Percentiles rank a stretch among this genome's conserved stretches.
Conservation (phyloP, 2,113 vertebrate species). For the Cochlearius cochlearius region DNA sequence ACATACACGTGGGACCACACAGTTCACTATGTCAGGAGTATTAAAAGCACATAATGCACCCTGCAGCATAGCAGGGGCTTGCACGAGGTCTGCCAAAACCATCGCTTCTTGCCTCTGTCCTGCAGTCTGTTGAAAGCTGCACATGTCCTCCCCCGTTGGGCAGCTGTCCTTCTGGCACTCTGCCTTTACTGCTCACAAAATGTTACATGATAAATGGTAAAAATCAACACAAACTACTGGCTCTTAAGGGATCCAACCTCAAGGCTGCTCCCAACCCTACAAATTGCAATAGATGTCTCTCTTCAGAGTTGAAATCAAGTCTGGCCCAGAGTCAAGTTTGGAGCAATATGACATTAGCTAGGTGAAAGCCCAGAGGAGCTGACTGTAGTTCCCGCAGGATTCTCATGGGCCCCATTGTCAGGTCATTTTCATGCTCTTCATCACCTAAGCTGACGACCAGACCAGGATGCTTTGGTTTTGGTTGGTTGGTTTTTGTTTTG, state of each 20-base stretch:
- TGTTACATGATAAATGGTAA: neutral
- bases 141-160: neutral
- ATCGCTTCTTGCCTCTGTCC: neutral
- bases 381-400: neutral
- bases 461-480: neutral
- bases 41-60: neutral
- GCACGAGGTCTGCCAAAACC: neutral
- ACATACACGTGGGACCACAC: neutral
- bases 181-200: neutral
- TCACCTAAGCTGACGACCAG: neutral
- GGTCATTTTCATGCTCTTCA: neutral
- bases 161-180: slow-evolving; percentile 21
- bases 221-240: neutral
- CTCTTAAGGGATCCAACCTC: neutral
- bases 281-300: neutral
- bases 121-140: neutral
- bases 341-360: neutral
- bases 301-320: neutral
- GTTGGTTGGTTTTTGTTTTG: neutral
- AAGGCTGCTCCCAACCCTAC: neutral
- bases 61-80: neutral
- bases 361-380: neutral
- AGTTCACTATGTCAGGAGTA: neutral
- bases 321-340: neutral
- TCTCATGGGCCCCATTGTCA: neutral